Conservation (phyloP, 2,888 invertebrate genomes). For the Apeira syringaria region DNA sequence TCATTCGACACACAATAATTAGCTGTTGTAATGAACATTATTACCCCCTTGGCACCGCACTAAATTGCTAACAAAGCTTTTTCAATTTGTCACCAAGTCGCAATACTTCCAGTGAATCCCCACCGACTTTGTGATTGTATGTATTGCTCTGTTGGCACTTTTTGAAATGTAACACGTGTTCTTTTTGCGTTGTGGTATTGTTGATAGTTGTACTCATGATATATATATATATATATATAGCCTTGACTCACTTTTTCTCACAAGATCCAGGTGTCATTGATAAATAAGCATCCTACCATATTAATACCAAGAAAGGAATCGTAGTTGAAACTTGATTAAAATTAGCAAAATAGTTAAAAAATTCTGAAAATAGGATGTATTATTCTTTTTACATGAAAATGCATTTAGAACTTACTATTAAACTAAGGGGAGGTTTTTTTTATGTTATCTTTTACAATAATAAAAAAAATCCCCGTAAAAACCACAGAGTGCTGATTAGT, state of each 20-base stretch:
- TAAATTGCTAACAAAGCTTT: conserved; percentile 47
- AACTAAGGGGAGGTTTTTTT: too few relatives aligned
- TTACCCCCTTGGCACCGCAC: background rate
- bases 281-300: too few relatives aligned
- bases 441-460: too few relatives aligned
- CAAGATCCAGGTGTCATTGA: conserved; percentile 19
- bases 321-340: too few relatives aligned
- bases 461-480: too few relatives aligned
- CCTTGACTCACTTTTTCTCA: conserved; percentile 30
- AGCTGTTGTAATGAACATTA: conserved; percentile 19
- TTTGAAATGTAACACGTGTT: conserved; percentile 35
- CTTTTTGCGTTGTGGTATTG: conserved; percentile 29
- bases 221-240: too few relatives aligned
- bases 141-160: conserved; percentile 42
- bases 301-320: too few relatives aligned
- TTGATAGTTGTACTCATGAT: conserved; percentile 25
- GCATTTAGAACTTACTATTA: too few relatives aligned
- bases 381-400: too few relatives aligned
- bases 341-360: too few relatives aligned
- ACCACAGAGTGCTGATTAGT: too few relatives aligned
- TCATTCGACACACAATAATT: conserved; percentile 35
- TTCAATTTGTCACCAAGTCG: conserved; percentile 46
- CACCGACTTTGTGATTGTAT: conserved; percentile 52
- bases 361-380: too few relatives aligned
- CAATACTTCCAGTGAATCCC: conserved; percentile 47